A percentile compares a stretch with the other conserved stretches of the same genome.
These are phyloP conservation scores for Pseudachorutes palmiensis DNA, from an alignment of 1,140 invertebrate genomes.

Conservation along the genomic window DNA sequence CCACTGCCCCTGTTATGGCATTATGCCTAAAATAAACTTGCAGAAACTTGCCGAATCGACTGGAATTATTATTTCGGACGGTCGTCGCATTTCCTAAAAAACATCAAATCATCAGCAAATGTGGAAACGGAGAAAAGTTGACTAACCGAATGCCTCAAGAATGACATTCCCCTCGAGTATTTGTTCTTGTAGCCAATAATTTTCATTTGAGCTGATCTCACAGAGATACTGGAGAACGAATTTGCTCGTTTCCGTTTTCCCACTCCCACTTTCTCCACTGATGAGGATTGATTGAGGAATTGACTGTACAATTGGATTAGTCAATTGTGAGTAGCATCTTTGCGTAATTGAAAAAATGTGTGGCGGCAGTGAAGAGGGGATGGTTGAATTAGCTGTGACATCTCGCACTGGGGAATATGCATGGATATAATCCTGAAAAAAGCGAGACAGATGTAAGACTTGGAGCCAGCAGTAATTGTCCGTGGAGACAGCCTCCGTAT, in stretches of 20 bases:
- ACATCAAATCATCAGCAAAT: slow-evolving; percentile 11
- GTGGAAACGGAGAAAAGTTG: not conserved
- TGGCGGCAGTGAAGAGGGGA: slow-evolving; percentile 50
- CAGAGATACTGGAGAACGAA: slow-evolving; percentile 91
- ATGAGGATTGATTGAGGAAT: slow-evolving; percentile 30
- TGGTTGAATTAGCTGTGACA: not conserved
- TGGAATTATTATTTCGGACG: slow-evolving; percentile 93
- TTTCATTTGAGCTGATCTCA: slow-evolving; percentile 79
- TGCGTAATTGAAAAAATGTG: slow-evolving; percentile 86
- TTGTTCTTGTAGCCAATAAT: slow-evolving; percentile 87
- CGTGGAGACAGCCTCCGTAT: not conserved
- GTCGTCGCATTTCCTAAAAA: slow-evolving; percentile 87
- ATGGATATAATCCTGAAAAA: slow-evolving; percentile 3
- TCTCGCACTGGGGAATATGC: not conserved
- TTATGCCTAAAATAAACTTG: slow-evolving; percentile 83
- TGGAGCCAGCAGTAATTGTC: not conserved
- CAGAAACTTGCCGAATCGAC: slow-evolving; percentile 95
- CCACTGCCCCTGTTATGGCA: slow-evolving; percentile 87
- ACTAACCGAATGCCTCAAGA: slow-evolving; percentile 85
- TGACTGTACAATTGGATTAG: slow-evolving; percentile 8
- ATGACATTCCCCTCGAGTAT: slow-evolving; percentile 90
- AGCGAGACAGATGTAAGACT: slow-evolving; percentile 5
- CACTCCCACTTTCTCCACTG: slow-evolving; percentile 78
- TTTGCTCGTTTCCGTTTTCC: slow-evolving; percentile 94
- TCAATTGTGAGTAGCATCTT: slow-evolving; percentile 56